Evolutionary conservation across 2,888 invertebrate species (phyloP).

Genomic region (Aproaerema taeniolella): DNA sequence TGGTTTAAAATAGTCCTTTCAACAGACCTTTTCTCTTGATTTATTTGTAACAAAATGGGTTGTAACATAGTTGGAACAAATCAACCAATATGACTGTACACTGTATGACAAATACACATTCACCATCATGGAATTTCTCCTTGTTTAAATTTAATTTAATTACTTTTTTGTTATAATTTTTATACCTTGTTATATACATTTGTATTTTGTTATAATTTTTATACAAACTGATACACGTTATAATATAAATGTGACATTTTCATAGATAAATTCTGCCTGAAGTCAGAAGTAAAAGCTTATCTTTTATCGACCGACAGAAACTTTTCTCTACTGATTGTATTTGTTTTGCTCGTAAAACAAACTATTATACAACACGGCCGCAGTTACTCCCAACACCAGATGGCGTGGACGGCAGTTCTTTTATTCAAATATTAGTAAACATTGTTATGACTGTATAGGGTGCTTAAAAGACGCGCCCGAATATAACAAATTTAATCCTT

Average conservation of each 20-base stretch:
- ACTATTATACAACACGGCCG: constrained; percentile 52
- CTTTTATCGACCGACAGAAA: neutral
- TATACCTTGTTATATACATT: neutral
- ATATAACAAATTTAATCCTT: too few species aligned
- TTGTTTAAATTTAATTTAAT: constrained; percentile 9
- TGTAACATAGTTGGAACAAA: too few species aligned
- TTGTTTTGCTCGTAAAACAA: constrained; percentile 34
- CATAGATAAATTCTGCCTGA: too few species aligned
- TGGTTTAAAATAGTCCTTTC: constrained; percentile 56
- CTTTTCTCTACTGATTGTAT: neutral
- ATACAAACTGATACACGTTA: too few species aligned
- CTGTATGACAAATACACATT: neutral
- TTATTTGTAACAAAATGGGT: constrained; percentile 17
- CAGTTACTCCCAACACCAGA: constrained; percentile 46
- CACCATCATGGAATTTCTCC: neutral
- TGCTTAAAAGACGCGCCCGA: too few species aligned
- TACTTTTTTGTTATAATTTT: neutral
- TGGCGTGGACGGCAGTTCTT: constrained; percentile 56
- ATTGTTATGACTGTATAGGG: too few species aligned
- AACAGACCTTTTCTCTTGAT: constrained; percentile 39
- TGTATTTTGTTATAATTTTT: neutral
- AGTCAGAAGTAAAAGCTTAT: neutral
- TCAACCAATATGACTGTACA: neutral
- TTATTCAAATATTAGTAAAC: constrained; percentile 66
- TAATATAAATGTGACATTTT: too few species aligned